phyloP scores from a whole-genome alignment of 2,888 invertebrate genomes.

The Aproaerema taeniolella region DNA sequence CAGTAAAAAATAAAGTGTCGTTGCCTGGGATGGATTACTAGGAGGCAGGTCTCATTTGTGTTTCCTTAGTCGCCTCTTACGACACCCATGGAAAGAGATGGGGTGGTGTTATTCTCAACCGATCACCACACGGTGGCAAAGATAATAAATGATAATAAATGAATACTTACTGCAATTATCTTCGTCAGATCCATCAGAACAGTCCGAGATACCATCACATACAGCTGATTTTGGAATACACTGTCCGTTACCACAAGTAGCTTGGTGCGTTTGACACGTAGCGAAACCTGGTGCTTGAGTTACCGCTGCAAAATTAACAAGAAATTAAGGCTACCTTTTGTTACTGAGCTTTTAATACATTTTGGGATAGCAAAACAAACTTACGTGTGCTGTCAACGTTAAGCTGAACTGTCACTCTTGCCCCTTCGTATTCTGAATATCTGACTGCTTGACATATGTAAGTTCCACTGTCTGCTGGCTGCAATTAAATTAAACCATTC shows the following conservation, averaged over 20 bases:
- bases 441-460: slow-evolving; percentile 90
- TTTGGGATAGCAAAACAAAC: slow-evolving; percentile 39
- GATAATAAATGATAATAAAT: no score
- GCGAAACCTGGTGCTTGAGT: slow-evolving; percentile 23
- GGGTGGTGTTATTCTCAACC: no score
- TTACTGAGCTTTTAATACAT: no score
- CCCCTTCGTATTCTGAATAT: slow-evolving; percentile 80
- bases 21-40: no score
- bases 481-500: no score
- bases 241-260: slow-evolving; percentile 93
- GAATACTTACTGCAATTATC: slow-evolving; percentile 88
- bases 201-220: slow-evolving; percentile 87
- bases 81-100: no score
- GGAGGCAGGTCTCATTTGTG: no score
- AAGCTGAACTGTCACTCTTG: slow-evolving; percentile 82
- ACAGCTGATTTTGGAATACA: slow-evolving; percentile 90
- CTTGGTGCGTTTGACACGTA: slow-evolving; percentile 73
- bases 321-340: background rate
- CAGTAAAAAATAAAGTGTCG: no score
- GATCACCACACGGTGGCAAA: no score
- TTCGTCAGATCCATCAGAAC: slow-evolving; percentile 93
- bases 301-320: background rate
- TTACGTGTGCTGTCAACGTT: slow-evolving; percentile 85
- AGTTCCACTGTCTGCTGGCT: slow-evolving; percentile 85
- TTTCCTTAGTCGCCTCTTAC: no score